phyloP scores from a whole-genome alignment of 1,140 invertebrate species.

The Gonatopus flavifemur region DNA sequence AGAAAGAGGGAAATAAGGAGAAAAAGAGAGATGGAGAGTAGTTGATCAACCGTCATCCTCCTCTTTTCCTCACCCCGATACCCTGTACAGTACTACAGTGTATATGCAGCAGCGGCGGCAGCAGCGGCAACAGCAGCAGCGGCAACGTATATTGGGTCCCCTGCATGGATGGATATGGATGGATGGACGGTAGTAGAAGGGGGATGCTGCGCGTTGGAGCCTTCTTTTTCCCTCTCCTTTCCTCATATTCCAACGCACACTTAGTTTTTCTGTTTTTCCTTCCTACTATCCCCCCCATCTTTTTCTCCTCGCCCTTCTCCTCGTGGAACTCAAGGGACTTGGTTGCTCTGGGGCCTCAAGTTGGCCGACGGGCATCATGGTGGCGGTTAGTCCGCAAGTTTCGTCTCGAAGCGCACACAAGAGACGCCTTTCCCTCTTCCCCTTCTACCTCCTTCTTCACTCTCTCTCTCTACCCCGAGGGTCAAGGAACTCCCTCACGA shows the following conservation, averaged over 20 bases:
- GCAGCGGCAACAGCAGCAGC: constrained; percentile 26
- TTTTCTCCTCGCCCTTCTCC: constrained; percentile 4
- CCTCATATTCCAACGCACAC: not conserved
- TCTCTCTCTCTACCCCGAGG: too few relatives aligned
- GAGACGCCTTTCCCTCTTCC: constrained; percentile 16
- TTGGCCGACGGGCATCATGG: constrained; percentile 48
- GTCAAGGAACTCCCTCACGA: constrained; percentile 60
- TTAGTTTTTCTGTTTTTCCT: constrained; percentile 4
- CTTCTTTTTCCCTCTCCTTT: constrained; percentile 23
- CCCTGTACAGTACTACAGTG: not conserved
- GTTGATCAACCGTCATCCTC: not conserved
- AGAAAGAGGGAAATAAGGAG: not conserved
- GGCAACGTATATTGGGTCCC: constrained; percentile 26
- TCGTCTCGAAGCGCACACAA: constrained; percentile 37
- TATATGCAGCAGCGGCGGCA: constrained; percentile 10
- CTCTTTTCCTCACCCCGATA: not conserved
- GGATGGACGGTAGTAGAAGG: constrained; percentile 36
- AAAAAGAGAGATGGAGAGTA: not conserved
- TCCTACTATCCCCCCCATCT: constrained; percentile 10
- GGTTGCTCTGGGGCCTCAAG: constrained; percentile 30
- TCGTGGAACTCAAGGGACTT: constrained; percentile 9
- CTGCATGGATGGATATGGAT: constrained; percentile 32
- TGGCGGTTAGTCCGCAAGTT: constrained; percentile 46
- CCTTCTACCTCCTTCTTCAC: constrained; percentile 8
- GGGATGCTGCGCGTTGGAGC: constrained; percentile 38